Evolutionary conservation across 1,140 invertebrate species (phyloP).

Genomic region (Lasioglossum albipes): DNA sequence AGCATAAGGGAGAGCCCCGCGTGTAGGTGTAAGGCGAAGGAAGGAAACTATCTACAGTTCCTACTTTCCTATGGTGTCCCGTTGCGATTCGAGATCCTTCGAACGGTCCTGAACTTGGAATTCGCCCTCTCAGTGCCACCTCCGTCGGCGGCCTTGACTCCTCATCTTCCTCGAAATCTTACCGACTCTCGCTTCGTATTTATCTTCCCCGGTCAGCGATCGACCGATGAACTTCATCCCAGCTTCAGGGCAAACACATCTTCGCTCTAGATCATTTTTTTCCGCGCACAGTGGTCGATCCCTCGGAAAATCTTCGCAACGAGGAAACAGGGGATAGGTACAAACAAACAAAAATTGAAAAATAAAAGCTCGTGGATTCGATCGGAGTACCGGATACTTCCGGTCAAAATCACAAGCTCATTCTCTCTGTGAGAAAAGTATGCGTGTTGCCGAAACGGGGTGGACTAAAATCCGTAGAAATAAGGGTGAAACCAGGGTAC

Average conservation of each 20-base stretch:
- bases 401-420: no score
- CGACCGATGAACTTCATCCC: neutral
- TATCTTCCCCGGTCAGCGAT: constrained; percentile 9
- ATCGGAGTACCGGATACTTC: no score
- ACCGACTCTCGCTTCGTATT: constrained; percentile 7
- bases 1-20: neutral
- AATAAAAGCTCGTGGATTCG: no score
- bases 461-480: no score
- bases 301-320: no score
- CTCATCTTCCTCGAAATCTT: constrained; percentile 37
- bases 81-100: constrained; percentile 13
- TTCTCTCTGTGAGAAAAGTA: no score
- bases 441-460: no score
- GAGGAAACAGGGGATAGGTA: no score
- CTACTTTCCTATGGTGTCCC: constrained; percentile 34
- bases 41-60: constrained; percentile 34
- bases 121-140: constrained; percentile 19
- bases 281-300: no score
- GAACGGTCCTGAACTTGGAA: constrained; percentile 43
- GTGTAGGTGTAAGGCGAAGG: neutral
- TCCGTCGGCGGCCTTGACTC: constrained; percentile 47
- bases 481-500: no score
- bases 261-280: neutral
- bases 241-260: neutral
- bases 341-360: no score